Evolutionary conservation across 2,888 invertebrate genomes (phyloP), one percentile per base, ranked within the genome.

Genomic region (Adelphocoris suturalis): DNA sequence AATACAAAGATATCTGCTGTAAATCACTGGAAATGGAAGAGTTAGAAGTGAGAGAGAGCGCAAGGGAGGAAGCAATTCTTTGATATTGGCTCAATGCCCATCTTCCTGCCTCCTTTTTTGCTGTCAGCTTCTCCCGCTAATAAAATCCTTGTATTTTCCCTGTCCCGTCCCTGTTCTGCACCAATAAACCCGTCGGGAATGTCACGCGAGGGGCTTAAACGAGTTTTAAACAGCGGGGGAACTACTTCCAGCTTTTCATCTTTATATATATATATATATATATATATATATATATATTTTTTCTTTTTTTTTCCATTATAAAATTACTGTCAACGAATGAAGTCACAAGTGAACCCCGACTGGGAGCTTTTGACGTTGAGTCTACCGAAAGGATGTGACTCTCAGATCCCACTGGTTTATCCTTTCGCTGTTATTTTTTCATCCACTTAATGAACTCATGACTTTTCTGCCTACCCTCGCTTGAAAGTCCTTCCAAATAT

Each of bases 31-130:
- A 48, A 52, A 82, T 47, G 52, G 82, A 82, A 78, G 47, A 78
- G 78, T 47, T 16, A 46, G 78, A 78, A 46, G 78, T 47, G 46
- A 78, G 78, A 46, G n/a, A 19, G 46, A 2, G 19, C 23, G n/a
- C n/a, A 19, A 52, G 23, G 23, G 82, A 82, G 23, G 52, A 47
- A 52, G 48, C 52, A 52, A 82, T 82, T 48, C 82, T 82, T 82
- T 82, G 82, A 82, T 82, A 82, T 82, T 82, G 82, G 82, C 82
- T 82, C 48, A 82, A 52, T 82, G 82, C 82, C 82, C 82, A 48
- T 81, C 81, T 81, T 37, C 80, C 46, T n/a, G 81, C 27, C 27
- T n/a, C 52, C 52, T 82, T 47, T 48, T 27, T 47, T 82, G 19
- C 52, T 82, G 68, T 68, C 68, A 27, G 27, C 23, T 12, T 68